Evolutionary conservation across 1,140 invertebrate species (phyloP).

Genomic region (Orussus abietinus): DNA sequence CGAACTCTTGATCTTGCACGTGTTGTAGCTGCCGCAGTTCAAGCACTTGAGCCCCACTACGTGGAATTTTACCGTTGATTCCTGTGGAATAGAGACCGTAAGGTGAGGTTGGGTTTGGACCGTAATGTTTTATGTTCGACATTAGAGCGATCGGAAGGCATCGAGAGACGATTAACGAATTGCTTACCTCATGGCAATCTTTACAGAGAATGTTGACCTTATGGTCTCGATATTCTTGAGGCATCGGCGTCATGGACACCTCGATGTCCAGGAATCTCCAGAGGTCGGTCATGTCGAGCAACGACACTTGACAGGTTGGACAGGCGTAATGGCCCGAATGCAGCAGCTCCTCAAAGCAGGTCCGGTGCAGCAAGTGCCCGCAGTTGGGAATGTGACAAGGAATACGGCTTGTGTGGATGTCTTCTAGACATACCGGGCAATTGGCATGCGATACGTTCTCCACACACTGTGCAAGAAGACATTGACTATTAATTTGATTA

Average conservation of each 20-base stretch:
- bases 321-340: constrained; percentile 78
- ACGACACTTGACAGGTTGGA: constrained; percentile 80
- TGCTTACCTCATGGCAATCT: constrained; percentile 78
- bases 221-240: constrained; percentile 72
- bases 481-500: constrained; percentile 17
- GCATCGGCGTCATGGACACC: constrained; percentile 75
- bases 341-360: constrained; percentile 75
- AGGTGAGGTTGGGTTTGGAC: too few relatives aligned
- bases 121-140: background rate
- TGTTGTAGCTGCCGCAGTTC: constrained; percentile 83
- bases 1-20: constrained; percentile 68
- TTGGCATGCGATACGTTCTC: constrained; percentile 81
- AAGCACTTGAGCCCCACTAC: constrained; percentile 80
- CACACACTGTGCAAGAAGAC: constrained; percentile 66
- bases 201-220: constrained; percentile 79
- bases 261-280: constrained; percentile 81
- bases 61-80: constrained; percentile 77
- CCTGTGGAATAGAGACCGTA: constrained; percentile 47
- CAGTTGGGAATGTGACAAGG: constrained; percentile 82
- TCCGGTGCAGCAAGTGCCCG: constrained; percentile 77
- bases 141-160: constrained; percentile 1
- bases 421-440: constrained; percentile 83
- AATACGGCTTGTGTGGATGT: constrained; percentile 84
- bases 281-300: constrained; percentile 76
- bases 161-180: background rate